Conservation (phyloP, 2,888 invertebrate genomes). For the Mythimna lalbum region DNA sequence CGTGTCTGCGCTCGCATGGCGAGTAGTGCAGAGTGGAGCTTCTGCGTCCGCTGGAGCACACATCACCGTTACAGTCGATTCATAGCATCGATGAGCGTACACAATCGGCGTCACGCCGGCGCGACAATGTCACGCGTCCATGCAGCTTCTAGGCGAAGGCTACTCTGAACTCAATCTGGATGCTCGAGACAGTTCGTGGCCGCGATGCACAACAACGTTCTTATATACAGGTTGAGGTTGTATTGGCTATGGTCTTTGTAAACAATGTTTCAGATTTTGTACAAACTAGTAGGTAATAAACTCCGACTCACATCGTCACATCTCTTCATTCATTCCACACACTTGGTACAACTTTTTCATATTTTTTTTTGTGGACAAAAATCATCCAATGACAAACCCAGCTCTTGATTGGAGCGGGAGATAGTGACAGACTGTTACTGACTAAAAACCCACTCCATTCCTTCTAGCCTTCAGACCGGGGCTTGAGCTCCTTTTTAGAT, state of each 20-base stretch:
- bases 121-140: conserved; percentile 28
- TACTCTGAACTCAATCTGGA: conserved; percentile 33
- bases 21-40: conserved; percentile 8
- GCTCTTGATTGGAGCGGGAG: too few relatives aligned
- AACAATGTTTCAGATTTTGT: neutral
- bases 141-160: conserved; percentile 37
- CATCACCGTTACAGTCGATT: neutral
- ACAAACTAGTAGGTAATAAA: too few relatives aligned
- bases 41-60: conserved; percentile 16
- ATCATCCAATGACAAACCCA: too few relatives aligned
- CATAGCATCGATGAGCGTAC: conserved; percentile 4
- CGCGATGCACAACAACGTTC: conserved; percentile 1
- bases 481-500: too few relatives aligned
- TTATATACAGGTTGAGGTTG: conserved; percentile 34
- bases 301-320: too few relatives aligned
- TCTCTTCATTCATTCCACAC: too few relatives aligned
- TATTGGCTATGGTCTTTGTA: neutral
- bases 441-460: too few relatives aligned
- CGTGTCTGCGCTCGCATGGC: too few relatives aligned
- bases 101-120: conserved; percentile 35
- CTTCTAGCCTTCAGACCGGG: too few relatives aligned
- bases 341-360: too few relatives aligned
- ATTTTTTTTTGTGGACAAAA: too few relatives aligned
- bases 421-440: too few relatives aligned
- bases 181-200: conserved; percentile 10